Base-by-base conservation (phyloP, 2,113 vertebrate species). In the Caretta caretta region DNA sequence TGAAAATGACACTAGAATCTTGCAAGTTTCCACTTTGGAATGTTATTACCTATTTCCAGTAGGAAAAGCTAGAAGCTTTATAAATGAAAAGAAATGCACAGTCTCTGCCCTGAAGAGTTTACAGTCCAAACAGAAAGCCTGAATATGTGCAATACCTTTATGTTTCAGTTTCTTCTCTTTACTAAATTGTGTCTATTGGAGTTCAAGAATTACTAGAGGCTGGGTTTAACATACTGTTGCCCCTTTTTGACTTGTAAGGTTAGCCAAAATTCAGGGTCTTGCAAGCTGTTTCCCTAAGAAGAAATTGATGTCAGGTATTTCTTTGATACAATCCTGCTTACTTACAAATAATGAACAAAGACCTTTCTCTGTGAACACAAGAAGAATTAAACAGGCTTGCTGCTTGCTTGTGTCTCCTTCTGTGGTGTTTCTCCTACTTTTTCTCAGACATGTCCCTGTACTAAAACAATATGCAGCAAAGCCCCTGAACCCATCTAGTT, bases 141-240 rank as follows among this genome's bases (percentile, higher is more conserved):
- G 14, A 79, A 46, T 80, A 46, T 0, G 1, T 56, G 78, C 2
- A 0, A 0, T 53, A 19, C 1, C 3, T 87, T 38, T 65, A 57
- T 25, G 19, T 54, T 93, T 50, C 49, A 83, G 0, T 69, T 87
- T 65, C 75, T 38, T 51, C 5, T 93, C 50, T n/a, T 87, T 53
- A 72, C 48, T 94, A 76, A 59, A 82, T 8, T 9, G 0, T 17
- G 46, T 48, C 46, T 93, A n/a, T 38, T 25, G 56, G 22, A 7
- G 46, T 80, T 86, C 59, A 53, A 0, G 79, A n/a, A 57, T 54
- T 87, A 81, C 65, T 50, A 35, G 49, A 59, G 83, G 42, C 19
- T 92, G 31, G 93, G 53, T 22, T 79, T 22, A 57, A 14, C 2
- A 88, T 62, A 12, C 11, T 27, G n/a, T 65, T 65, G 31, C 13